These are phyloP conservation scores for Drosophila subobscura DNA, from an alignment of 1,140 invertebrate genomes.

Conservation along the genomic window DNA sequence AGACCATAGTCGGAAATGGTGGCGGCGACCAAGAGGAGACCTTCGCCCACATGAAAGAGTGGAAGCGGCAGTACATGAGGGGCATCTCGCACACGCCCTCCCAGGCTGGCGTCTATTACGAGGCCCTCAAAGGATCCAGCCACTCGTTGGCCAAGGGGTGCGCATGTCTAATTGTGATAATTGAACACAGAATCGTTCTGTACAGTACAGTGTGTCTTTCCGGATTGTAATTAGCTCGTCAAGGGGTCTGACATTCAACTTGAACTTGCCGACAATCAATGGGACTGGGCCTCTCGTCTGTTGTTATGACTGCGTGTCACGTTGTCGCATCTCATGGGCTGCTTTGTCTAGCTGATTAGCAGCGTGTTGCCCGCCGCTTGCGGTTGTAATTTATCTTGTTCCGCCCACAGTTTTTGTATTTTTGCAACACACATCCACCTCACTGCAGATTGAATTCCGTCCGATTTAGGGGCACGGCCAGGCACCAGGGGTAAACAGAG, in stretches of 20 bases:
- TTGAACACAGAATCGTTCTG: background rate
- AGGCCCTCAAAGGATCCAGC: conserved; percentile 77
- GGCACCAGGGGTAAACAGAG: conserved; percentile 10
- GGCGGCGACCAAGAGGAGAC: conserved; percentile 61
- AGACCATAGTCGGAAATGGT: conserved; percentile 25
- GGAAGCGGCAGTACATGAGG: conserved; percentile 76
- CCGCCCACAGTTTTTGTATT: conserved; percentile 45
- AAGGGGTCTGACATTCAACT: conserved; percentile 72
- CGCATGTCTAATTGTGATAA: conserved; percentile 12
- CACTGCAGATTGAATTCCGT: conserved; percentile 47
- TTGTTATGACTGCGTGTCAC: conserved; percentile 29
- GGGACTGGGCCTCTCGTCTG: conserved; percentile 17
- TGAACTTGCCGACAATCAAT: conserved; percentile 69
- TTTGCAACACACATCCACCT: background rate
- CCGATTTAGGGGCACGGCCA: conserved; percentile 49
- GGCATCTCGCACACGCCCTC: conserved; percentile 77
- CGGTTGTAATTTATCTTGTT: conserved; percentile 71
- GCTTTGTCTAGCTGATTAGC: conserved; percentile 71
- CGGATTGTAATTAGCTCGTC: conserved; percentile 48
- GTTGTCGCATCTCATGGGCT: conserved; percentile 45
- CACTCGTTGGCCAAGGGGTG: conserved; percentile 75
- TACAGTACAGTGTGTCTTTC: conserved; percentile 25
- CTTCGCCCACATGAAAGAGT: conserved; percentile 64
- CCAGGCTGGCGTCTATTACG: conserved; percentile 77
- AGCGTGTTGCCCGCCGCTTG: conserved; percentile 56